Evolutionary conservation across 2,888 invertebrate species (phyloP), one percentile per base, ranked within the genome.

Genomic region (Agonopterix subpropinquella): DNA sequence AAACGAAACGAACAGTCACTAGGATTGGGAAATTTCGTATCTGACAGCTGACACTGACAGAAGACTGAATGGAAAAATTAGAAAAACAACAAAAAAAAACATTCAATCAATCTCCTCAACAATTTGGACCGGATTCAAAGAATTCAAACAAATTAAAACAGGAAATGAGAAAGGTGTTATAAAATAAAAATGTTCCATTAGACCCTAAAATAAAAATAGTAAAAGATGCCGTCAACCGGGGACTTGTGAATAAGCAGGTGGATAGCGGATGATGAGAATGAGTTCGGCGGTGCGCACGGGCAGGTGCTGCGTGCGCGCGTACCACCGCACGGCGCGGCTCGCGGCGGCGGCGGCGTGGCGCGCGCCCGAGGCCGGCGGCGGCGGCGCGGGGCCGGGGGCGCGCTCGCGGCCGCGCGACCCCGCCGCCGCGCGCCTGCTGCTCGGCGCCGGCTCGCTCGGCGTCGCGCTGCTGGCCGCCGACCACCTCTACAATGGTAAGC

Each of bases 401-500:
- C 50, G 49, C 46, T 8, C 28, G 5, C 52, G 57, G 43, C 52
- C 42, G 53, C 36, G 47, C 51, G 8, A 48, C 47, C n/a, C 55
- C 45, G 28, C 15, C 44, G 18, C 35, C 49, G 10, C 44, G 41
- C 41, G 51, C 10, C 55, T 52, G 8, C 41, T 61, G 15, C 28
- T 71, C 11, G 69, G 73, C 2, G 71, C 70, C 4, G 76, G 77
- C 45, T 65, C 80, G 0, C 44, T 83, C 10, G 79, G 77, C 4
- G 61, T 86, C 4, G 78, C 84, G 0, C 62, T 86, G 36, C 64
- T 86, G 1, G 85, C 86, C 36, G 85, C 84, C 43, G 82, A 83
- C 55, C 70, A 79, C 54, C 61, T 70, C 39, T 86, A 73, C 54
- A 86, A 85, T 61, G 86, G 86, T 85, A 66, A 48, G 11, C 18